Evolutionary conservation across 2,113 vertebrate genomes (phyloP).

Genomic region (Agapornis roseicollis): DNA sequence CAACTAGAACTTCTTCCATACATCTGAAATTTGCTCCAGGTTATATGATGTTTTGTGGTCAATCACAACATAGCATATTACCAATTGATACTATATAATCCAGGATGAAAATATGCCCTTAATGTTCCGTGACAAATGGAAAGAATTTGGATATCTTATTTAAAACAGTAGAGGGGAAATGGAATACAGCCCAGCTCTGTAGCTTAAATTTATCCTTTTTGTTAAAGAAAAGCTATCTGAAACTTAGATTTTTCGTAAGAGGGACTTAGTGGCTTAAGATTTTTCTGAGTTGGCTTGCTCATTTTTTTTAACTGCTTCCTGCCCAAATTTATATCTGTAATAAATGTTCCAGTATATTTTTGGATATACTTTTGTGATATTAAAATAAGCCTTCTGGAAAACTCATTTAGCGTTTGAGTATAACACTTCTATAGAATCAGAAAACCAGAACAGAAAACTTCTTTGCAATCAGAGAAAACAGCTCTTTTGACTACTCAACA

Average conservation of each 20-base stretch:
- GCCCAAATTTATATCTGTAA: not conserved
- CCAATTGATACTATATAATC: not conserved
- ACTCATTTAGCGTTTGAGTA: not conserved
- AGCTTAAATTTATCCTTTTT: not conserved
- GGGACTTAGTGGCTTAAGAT: not conserved
- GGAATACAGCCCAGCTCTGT: not conserved
- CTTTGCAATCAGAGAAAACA: not conserved
- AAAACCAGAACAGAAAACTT: not conserved
- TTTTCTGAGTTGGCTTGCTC: not conserved
- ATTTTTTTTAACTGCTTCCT: not conserved
- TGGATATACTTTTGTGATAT: not conserved
- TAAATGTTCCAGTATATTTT: not conserved
- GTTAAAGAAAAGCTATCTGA: not conserved
- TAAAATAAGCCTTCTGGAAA: not conserved
- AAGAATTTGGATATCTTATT: constrained; percentile 19
- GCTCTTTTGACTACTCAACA: not conserved
- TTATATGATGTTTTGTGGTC: constrained; percentile 10
- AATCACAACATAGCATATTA: not conserved
- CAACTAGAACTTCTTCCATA: not conserved
- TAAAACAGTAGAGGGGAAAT: constrained; percentile 13
- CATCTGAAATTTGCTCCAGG: constrained; percentile 22
- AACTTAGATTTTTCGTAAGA: not conserved
- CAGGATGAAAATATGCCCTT: not conserved
- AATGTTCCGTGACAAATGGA: constrained; percentile 15
- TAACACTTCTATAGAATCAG: not conserved